Base-by-base conservation (phyloP, 2,113 vertebrate genomes). In the Acanthochromis polyacanthus region DNA sequence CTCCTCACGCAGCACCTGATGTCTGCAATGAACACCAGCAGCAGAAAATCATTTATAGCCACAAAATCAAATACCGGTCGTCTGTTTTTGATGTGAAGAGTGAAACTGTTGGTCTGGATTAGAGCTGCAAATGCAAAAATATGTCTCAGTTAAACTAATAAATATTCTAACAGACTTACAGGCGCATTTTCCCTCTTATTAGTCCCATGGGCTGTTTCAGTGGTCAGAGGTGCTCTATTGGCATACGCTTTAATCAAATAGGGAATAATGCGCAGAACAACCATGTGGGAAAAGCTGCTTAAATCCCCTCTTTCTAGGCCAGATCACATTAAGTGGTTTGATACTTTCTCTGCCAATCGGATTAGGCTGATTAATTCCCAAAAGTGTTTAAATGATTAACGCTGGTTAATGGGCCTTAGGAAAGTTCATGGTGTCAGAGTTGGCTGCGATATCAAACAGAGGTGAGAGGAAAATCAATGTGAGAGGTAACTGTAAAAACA, bases 311-410 rank as follows among this genome's bases (percentile, higher is more conserved):
- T 82, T 87, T 75, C 80, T 55, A 80, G 82, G 63, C 63, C 81
- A 88, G 91, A 94, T 92, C 90, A 92, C 90, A 92, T 92, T 91
- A 92, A 93, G 86, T 91, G 90, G 82, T 92, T 90, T 89, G 88
- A 91, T 92, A 89, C 85, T 83, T 90, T 89, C 87, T 73, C 74
- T 88, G 86, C 85, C 90, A 91, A 92, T 92, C 85, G 75, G 89
- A 93, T 92, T 94, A 92, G 69, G 55, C 61, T 78, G 82, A 89
- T 89, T 92, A 92, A 93, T 92, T 93, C 92, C 87, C 90, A 84
- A 84, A 86, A 84, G 91, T 88, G 86, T 92, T 88, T 85, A 88
- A 86, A 85, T 84, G 84, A 94, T 92, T 92, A 91, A 88, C 86
- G 85, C 71, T 50, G 72, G 64, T 87, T 93, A 94, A 91, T 91